phyloP scores from a whole-genome alignment of 1,140 invertebrate genomes.

The Panulirus ornatus region DNA sequence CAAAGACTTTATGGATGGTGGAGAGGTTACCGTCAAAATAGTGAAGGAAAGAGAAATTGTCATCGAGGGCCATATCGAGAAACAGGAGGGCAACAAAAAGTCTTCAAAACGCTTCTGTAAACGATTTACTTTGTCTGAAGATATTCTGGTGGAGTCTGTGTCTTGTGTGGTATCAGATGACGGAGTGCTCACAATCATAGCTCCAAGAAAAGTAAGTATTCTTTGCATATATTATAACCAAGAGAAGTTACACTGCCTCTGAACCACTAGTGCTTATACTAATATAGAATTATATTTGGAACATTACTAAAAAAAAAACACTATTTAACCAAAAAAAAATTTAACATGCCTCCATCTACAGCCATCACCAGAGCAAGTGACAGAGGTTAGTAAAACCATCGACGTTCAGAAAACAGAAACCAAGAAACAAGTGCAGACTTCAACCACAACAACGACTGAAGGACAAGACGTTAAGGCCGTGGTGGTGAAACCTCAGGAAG shows the following conservation, averaged over 20 bases:
- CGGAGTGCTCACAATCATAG: constrained; percentile 46
- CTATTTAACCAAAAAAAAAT: neutral
- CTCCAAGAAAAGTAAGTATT: constrained; percentile 27
- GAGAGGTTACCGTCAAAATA: constrained; percentile 43
- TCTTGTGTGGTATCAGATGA: constrained; percentile 44
- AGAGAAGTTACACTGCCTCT: neutral
- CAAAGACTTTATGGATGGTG: constrained; percentile 43
- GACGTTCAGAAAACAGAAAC: constrained; percentile 45
- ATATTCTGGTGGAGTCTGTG: constrained; percentile 24
- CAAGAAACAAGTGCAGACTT: constrained; percentile 33
- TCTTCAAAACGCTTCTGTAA: constrained; percentile 46
- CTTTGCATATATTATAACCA: neutral
- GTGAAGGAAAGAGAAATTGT: constrained; percentile 41
- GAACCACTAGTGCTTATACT: no score
- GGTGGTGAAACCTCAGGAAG: neutral
- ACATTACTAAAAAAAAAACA: constrained; percentile 16
- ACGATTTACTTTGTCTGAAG: constrained; percentile 36
- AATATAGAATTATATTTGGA: no score
- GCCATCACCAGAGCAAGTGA: neutral
- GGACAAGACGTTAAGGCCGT: constrained; percentile 31
- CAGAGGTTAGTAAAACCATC: constrained; percentile 18
- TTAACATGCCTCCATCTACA: neutral
- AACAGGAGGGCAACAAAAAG: constrained; percentile 50
- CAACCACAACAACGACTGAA: constrained; percentile 12
- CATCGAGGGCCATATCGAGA: constrained; percentile 52